Conservation (phyloP, 2,113 vertebrate species). For the Clarias macrocephalus region DNA sequence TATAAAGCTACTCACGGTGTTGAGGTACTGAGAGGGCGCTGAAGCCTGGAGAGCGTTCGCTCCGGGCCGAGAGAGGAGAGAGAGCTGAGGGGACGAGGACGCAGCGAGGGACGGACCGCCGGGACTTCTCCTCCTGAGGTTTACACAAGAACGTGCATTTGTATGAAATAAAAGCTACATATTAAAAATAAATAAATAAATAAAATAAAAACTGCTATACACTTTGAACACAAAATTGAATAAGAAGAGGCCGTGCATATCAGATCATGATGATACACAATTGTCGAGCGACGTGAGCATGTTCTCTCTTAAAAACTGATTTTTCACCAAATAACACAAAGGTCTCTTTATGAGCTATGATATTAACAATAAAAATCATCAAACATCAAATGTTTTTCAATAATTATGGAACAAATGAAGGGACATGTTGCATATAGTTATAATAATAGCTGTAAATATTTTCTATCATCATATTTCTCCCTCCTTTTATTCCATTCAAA, state of each 20-base stretch:
- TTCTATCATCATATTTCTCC: no score
- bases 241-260: neutral
- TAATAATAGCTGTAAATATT: neutral
- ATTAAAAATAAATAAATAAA: neutral
- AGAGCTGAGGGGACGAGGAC: conserved; percentile 69
- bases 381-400: neutral
- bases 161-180: neutral
- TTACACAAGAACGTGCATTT: neutral
- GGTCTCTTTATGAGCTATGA: neutral
- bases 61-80: conserved; percentile 71
- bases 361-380: neutral
- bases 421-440: neutral
- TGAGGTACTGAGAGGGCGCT: conserved; percentile 70
- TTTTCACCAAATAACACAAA: neutral
- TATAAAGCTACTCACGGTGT: conserved; percentile 68
- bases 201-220: neutral
- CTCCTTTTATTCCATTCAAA: neutral
- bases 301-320: no score
- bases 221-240: neutral
- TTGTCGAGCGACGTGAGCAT: no score
- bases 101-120: conserved; percentile 65
- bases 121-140: conserved; percentile 69
- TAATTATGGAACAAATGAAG: neutral
- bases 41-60: conserved; percentile 68
- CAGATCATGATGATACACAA: neutral